These are phyloP conservation scores for Mythimna lalbum DNA, from an alignment of 2,888 invertebrate genomes.

Conservation along the genomic window DNA sequence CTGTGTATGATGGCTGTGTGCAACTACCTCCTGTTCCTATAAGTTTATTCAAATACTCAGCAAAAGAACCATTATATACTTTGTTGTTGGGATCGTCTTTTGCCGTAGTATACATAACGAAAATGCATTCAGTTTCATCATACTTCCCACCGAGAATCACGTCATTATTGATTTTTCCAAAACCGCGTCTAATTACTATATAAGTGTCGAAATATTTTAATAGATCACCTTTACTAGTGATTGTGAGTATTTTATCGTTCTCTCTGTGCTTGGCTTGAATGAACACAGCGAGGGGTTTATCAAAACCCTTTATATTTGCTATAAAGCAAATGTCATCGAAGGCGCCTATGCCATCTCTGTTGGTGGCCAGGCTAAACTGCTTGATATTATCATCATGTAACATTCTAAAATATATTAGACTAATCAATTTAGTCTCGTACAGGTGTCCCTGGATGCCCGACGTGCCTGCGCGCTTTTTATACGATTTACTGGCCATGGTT, in stretches of 20 bases:
- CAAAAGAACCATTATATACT: background rate
- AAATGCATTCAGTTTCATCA: conserved; percentile 46
- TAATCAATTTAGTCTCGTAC: conserved; percentile 60
- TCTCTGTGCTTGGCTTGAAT: conserved; percentile 60
- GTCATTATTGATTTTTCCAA: conserved; percentile 27
- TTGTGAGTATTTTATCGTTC: conserved; percentile 30
- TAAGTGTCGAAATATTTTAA: conserved; percentile 49
- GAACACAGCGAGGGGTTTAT: conserved; percentile 44
- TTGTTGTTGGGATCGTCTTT: conserved; percentile 31
- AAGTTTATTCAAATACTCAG: conserved; percentile 33
- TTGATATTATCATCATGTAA: conserved; percentile 32
- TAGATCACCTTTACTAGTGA: conserved; percentile 34
- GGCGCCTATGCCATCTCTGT: conserved; percentile 53
- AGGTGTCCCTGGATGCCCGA: conserved; percentile 60
- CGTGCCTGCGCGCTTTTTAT: conserved; percentile 45
- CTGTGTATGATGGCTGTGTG: conserved; percentile 21
- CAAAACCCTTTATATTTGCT: conserved; percentile 30
- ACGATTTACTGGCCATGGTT: conserved; percentile 1
- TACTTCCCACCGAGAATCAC: conserved; percentile 34
- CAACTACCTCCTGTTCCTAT: conserved; percentile 44
- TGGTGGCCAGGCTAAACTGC: conserved; percentile 57
- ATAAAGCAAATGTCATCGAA: conserved; percentile 61
- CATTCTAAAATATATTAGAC: conserved; percentile 52
- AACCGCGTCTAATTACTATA: conserved; percentile 37
- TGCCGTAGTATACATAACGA: conserved; percentile 57